These are phyloP conservation scores for Eudyptes chrysolophus DNA, from an alignment of 2,113 vertebrate genomes.

Conservation along the genomic window DNA sequence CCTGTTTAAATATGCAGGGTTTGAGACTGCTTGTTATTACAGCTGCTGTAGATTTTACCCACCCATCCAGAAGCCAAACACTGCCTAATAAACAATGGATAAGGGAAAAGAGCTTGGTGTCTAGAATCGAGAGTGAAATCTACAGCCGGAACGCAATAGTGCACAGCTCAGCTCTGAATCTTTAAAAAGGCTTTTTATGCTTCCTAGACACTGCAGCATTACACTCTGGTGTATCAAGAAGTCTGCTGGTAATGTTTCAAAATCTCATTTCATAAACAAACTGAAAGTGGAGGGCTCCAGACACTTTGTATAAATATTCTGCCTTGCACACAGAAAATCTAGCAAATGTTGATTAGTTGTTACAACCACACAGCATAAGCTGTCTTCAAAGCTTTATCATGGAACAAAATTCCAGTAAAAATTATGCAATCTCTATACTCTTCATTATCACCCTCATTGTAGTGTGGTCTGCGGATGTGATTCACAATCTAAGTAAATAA, in stretches of 20 bases:
- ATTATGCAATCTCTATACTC: neutral
- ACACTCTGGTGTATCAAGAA: neutral
- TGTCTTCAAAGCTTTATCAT: neutral
- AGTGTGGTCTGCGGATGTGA: neutral
- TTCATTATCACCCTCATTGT: neutral
- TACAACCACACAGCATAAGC: neutral
- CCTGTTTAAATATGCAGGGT: slow-evolving; percentile 31
- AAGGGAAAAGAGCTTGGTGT: neutral
- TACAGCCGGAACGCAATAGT: neutral
- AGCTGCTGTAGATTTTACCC: slow-evolving; percentile 18
- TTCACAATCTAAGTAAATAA: neutral
- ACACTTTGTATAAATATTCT: neutral
- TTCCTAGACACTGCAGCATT: slow-evolving; percentile 15
- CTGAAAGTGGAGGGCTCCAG: neutral
- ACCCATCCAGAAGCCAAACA: neutral
- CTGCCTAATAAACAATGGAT: neutral
- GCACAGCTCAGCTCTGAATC: neutral
- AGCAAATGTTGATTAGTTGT: neutral
- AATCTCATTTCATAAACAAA: slow-evolving; percentile 33
- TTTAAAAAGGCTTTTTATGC: slow-evolving; percentile 36
- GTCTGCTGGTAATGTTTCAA: slow-evolving; percentile 32
- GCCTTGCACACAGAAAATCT: neutral
- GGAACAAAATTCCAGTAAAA: neutral
- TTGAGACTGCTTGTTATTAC: neutral
- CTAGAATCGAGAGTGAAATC: slow-evolving; percentile 24